These are phyloP conservation scores for Cheilosia scutellata DNA, from an alignment of 2,888 invertebrate species.

Conservation along the genomic window DNA sequence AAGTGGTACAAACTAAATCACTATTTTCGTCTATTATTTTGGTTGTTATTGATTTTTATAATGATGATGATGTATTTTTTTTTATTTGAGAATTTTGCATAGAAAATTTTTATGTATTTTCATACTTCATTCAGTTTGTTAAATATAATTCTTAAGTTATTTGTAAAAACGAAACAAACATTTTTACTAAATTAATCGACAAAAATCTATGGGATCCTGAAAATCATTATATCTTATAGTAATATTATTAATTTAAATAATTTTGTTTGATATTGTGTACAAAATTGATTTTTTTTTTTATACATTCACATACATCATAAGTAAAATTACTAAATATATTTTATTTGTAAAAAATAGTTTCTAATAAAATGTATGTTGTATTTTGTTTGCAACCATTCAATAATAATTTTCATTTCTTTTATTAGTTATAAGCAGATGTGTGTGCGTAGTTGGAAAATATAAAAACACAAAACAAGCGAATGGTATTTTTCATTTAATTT, in stretches of 20 bases:
- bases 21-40: conserved; percentile 64
- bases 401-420: conserved; percentile 1
- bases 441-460: conserved; percentile 30
- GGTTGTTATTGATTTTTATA: conserved; percentile 46
- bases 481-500: conserved; percentile 59
- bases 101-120: conserved; percentile 29
- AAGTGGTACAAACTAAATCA: conserved; percentile 68
- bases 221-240: background rate
- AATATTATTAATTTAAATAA: conserved; percentile 32
- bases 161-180: background rate
- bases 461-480: conserved; percentile 62
- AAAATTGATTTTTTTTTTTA: conserved; percentile 55
- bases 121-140: conserved; percentile 2
- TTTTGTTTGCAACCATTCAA: conserved; percentile 24
- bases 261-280: conserved; percentile 70
- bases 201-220: conserved; percentile 7
- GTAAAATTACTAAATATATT: conserved; percentile 64
- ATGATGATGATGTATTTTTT: conserved; percentile 11
- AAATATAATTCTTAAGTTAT: conserved; percentile 49
- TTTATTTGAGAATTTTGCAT: conserved; percentile 6
- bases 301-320: conserved; percentile 70
- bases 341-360: conserved; percentile 64
- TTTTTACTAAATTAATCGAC: conserved; percentile 4
- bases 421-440: conserved; percentile 42
- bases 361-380: conserved; percentile 31